These are phyloP conservation scores for Eristalis tenax DNA, from an alignment of 2,888 invertebrate genomes.

Conservation along the genomic window DNA sequence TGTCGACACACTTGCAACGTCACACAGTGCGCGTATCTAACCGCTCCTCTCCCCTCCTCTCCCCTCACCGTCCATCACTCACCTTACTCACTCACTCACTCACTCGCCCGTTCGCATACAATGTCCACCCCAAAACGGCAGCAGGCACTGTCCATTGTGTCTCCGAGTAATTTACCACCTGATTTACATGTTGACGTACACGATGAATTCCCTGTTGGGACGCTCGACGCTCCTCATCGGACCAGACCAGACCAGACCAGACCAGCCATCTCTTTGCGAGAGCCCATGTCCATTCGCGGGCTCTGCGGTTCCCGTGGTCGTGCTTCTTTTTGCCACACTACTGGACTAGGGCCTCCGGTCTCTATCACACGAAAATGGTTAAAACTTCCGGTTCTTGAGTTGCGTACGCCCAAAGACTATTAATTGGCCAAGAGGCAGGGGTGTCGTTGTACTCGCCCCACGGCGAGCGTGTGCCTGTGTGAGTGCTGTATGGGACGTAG, in stretches of 20 bases:
- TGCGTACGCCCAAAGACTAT: constrained; percentile 66
- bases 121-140: constrained; percentile 55
- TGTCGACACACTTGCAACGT: constrained; percentile 42
- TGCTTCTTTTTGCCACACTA: constrained; percentile 31
- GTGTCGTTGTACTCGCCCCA: neutral
- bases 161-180: constrained; percentile 70
- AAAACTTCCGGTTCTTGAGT: constrained; percentile 69
- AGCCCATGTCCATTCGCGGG: constrained; percentile 40
- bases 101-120: constrained; percentile 27
- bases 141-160: constrained; percentile 62
- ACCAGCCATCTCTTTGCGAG: constrained; percentile 53
- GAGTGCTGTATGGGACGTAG: neutral
- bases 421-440: constrained; percentile 54
- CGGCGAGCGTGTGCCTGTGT: neutral
- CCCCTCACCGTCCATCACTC: neutral
- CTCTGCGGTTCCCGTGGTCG: constrained; percentile 27
- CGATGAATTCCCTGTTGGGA: constrained; percentile 38
- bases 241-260: neutral
- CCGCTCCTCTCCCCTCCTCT: neutral
- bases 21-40: neutral
- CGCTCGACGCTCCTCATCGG: neutral
- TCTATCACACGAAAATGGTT: constrained; percentile 54
- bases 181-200: constrained; percentile 72
- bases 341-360: constrained; percentile 16
- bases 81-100: constrained; percentile 4